A percentile compares a stretch with the other conserved stretches of the same genome.
These are phyloP conservation scores for Callospermophilus lateralis DNA, from an alignment of 2,113 vertebrate genomes.

Conservation along the genomic window DNA sequence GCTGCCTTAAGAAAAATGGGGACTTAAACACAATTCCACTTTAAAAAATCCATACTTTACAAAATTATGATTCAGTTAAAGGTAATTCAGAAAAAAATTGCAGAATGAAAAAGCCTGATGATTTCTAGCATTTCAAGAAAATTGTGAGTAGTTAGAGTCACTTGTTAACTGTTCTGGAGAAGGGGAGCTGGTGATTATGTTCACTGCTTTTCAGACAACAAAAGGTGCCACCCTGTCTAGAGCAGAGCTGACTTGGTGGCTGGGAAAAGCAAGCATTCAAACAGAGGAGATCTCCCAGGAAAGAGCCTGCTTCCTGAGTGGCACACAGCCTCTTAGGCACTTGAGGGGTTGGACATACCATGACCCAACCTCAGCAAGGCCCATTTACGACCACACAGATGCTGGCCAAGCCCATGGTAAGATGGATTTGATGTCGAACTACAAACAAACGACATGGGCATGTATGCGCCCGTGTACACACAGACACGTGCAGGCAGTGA, in stretches of 20 bases:
- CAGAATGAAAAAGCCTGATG: not conserved
- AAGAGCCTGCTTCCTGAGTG: not conserved
- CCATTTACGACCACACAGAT: not conserved
- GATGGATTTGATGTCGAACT: not conserved
- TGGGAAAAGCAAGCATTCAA: not conserved
- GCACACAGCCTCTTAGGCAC: rapidly evolving
- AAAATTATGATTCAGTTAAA: not conserved
- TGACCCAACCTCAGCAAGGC: rapidly evolving
- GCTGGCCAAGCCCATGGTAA: too few species aligned
- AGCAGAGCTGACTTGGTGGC: not conserved
- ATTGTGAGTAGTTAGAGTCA: not conserved
- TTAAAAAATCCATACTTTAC: not conserved
- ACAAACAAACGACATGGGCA: not conserved
- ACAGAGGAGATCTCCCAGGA: not conserved
- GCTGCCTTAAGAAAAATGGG: not conserved
- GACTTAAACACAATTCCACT: not conserved
- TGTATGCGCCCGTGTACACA: too few species aligned
- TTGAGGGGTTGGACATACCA: not conserved
- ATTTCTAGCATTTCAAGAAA: not conserved
- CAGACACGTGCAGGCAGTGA: rapidly evolving
- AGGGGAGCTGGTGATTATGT: not conserved
- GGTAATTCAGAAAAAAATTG: not conserved
- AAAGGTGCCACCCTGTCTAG: not conserved
- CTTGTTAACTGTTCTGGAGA: not conserved
- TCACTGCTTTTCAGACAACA: not conserved